Evolutionary conservation across 2,888 invertebrate genomes (phyloP).

Genomic region (Tenthredo amoena): DNA sequence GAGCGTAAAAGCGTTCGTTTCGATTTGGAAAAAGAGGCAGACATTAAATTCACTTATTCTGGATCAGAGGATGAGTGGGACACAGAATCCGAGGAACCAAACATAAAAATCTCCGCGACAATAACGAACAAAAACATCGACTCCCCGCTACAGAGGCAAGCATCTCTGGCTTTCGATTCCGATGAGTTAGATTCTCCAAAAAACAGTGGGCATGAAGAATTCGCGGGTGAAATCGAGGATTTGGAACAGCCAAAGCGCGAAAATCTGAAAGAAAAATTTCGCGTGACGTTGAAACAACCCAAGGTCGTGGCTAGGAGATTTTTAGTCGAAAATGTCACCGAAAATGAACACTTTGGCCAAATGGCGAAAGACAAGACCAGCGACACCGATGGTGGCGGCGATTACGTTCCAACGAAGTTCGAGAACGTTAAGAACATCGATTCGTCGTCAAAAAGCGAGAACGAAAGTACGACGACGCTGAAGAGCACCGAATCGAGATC

Average conservation of each 20-base stretch:
- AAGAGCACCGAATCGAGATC: constrained; percentile 64
- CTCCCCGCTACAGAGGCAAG: not conserved
- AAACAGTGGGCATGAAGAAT: not conserved
- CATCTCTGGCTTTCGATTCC: not conserved
- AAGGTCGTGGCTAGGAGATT: constrained; percentile 72
- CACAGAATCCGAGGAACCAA: constrained; percentile 66
- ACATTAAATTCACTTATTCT: constrained; percentile 75
- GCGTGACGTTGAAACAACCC: constrained; percentile 55
- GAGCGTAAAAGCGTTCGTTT: constrained; percentile 89
- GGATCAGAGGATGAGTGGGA: constrained; percentile 72
- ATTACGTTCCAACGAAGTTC: constrained; percentile 65
- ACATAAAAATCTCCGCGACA: constrained; percentile 59
- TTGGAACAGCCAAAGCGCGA: constrained; percentile 54
- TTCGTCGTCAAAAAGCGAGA: constrained; percentile 70
- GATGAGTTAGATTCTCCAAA: not conserved
- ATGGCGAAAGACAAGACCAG: constrained; percentile 63
- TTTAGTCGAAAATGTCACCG: constrained; percentile 73
- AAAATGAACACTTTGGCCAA: constrained; percentile 72
- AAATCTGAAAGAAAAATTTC: constrained; percentile 44
- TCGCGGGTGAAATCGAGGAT: constrained; percentile 34
- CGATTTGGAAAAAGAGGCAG: constrained; percentile 80
- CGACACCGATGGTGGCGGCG: constrained; percentile 62
- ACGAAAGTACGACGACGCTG: constrained; percentile 62
- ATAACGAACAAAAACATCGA: constrained; percentile 52
- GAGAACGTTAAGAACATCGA: constrained; percentile 72